These are phyloP conservation scores for Brachypteracias leptosomus DNA, from an alignment of 2,113 vertebrate species.

Conservation along the genomic window DNA sequence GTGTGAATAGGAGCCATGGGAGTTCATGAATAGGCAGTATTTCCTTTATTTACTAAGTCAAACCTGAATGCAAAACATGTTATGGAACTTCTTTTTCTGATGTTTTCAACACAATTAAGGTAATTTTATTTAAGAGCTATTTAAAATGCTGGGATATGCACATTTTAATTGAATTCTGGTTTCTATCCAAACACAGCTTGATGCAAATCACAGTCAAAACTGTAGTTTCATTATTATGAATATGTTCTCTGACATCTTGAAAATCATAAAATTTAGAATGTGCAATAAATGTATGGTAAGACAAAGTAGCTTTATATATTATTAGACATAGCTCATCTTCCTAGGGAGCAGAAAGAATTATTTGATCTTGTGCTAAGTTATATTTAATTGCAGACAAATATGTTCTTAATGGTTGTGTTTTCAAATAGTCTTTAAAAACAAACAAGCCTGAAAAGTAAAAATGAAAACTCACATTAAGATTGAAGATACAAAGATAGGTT, in stretches of 20 bases:
- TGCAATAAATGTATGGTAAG: not conserved
- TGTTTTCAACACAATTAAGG: not conserved
- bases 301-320: not conserved
- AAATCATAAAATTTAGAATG: not conserved
- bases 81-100: not conserved
- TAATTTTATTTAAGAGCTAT: not conserved
- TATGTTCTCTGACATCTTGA: not conserved
- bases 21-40: not conserved
- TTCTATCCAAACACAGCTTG: not conserved
- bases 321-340: not conserved
- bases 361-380: not conserved
- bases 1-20: not conserved
- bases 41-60: not conserved
- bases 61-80: not conserved
- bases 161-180: constrained; percentile 22
- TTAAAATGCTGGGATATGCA: not conserved
- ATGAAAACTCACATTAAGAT: not conserved
- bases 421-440: not conserved
- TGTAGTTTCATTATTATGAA: not conserved
- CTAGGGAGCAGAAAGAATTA: not conserved
- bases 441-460: not conserved
- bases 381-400: not conserved
- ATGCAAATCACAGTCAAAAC: not conserved
- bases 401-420: not conserved
- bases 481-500: not conserved